phyloP scores from a whole-genome alignment of 2,113 vertebrate genomes.

The Pollimyrus isidori region DNA sequence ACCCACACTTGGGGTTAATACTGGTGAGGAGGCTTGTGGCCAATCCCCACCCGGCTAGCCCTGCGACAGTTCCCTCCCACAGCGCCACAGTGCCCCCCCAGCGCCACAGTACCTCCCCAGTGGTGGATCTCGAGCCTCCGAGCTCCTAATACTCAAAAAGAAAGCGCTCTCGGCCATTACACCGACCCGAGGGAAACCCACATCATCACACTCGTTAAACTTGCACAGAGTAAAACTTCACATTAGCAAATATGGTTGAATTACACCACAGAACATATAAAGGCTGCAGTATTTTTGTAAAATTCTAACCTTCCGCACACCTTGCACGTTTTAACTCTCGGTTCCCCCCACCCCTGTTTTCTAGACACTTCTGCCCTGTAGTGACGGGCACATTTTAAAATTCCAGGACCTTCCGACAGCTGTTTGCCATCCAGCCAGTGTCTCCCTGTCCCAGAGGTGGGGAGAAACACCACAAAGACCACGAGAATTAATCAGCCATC shows the following conservation, averaged over 20 bases:
- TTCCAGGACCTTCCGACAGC: neutral
- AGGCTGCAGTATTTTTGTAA: neutral
- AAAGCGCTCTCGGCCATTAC: neutral
- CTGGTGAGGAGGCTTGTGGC: neutral
- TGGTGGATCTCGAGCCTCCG: neutral
- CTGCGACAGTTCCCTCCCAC: neutral
- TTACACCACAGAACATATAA: neutral
- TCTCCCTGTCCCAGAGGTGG: neutral
- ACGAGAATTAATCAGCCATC: constrained; percentile 51
- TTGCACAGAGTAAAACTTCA: neutral
- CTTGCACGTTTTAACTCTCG: neutral
- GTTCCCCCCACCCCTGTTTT: neutral
- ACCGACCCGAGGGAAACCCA: neutral
- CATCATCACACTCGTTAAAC: neutral
- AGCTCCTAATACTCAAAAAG: neutral
- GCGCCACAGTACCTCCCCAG: neutral
- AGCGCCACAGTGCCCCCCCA: no score
- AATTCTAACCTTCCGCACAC: neutral
- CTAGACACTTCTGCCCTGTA: neutral
- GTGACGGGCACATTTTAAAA: neutral
- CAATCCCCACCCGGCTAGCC: neutral
- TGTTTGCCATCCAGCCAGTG: neutral
- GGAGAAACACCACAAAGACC: constrained; percentile 49
- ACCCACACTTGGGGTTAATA: neutral
- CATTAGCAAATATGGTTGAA: neutral